Evolutionary conservation across 2,888 invertebrate species (phyloP).

Genomic region (Drosophila differens): DNA sequence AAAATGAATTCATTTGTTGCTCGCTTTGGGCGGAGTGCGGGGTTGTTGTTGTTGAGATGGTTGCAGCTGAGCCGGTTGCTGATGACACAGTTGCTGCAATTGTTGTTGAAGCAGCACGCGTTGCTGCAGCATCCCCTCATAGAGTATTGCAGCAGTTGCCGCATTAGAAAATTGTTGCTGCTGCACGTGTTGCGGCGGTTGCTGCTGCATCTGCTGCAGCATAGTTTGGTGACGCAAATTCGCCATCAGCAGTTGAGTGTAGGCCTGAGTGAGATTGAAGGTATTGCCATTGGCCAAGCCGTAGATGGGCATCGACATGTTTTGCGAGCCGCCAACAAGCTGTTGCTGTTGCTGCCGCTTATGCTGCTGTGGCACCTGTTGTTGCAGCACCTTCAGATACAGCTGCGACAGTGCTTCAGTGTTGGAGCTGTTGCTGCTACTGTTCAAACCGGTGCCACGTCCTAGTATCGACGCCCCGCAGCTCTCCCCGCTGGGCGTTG

Average conservation of each 20-base stretch:
- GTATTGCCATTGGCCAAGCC: conserved; percentile 9
- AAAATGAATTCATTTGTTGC: conserved; percentile 25
- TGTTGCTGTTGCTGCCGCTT: conserved; percentile 34
- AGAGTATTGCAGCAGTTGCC: conserved; percentile 36
- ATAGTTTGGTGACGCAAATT: conserved; percentile 35
- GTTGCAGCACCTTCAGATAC: conserved; percentile 34
- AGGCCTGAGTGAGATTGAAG: conserved; percentile 19
- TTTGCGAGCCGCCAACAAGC: conserved; percentile 21
- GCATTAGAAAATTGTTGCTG: conserved; percentile 18
- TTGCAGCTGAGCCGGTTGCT: conserved; percentile 3
- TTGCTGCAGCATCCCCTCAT: conserved; percentile 45
- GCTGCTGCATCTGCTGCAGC: conserved; percentile 29
- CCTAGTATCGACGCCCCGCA: neutral
- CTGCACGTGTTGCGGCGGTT: conserved; percentile 12
- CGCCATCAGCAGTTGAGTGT: conserved; percentile 35
- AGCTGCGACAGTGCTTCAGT: conserved; percentile 22
- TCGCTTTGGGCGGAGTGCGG: conserved; percentile 38
- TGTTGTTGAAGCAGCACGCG: conserved; percentile 10
- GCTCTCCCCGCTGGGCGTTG: neutral
- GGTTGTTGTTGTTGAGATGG: conserved; percentile 13
- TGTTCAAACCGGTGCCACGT: neutral
- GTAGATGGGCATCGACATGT: conserved; percentile 27
- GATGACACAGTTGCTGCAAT: conserved; percentile 8
- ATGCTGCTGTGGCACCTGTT: conserved; percentile 32
- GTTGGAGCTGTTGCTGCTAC: neutral